Base-by-base conservation (phyloP, 2,888 invertebrate species). In the Cerceris rybyensis region DNA sequence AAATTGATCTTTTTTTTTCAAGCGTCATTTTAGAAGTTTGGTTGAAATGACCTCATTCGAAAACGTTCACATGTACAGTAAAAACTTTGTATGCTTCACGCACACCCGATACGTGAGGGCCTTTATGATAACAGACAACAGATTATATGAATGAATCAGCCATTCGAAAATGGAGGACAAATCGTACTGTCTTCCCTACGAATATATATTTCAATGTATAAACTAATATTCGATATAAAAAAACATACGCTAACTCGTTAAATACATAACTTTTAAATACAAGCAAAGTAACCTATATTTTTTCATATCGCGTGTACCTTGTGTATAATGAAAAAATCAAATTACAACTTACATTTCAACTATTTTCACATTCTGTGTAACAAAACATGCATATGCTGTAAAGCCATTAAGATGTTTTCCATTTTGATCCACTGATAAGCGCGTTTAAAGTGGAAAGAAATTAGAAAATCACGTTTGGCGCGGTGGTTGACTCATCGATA, bases 91-190 rank as follows among this genome's bases (percentile, higher is more conserved):
- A 82, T 83, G 75, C 77, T 58, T n/a, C 65, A 66, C 70, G 60
- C 70, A 50, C 70, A 65, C 17, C 17, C 70, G 50, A 78, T 76
- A 85, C 72, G 75, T 60, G 80, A 80, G 79, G 66, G 55, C 68
- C 75, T 82, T 84, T 41, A 55, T 69, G 82, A 86, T 82, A 84
- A 82, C 75, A 71, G 68, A 16, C 66, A 42, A 52, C 63, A 65
- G 75, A 84, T 86, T 79, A 74, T 63, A 46, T 39, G 71, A 55
- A 75, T 86, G 86, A 86, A 84, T 86, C 86, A 86, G 63, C 70
- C 49, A 58, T 57, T 75, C 42, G 28, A 78, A 74, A 81, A 76
- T 69, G 63, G 39, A 66, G 42, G 42, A 16, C 16, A 13, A 49
- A 42, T 74, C 46, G 46, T 28, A 61, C 52, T 41, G 54, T 57